Conservation (phyloP, 30 jellyfish, hydroid and myxozoan species). For the Kudoa iwatai region DNA sequence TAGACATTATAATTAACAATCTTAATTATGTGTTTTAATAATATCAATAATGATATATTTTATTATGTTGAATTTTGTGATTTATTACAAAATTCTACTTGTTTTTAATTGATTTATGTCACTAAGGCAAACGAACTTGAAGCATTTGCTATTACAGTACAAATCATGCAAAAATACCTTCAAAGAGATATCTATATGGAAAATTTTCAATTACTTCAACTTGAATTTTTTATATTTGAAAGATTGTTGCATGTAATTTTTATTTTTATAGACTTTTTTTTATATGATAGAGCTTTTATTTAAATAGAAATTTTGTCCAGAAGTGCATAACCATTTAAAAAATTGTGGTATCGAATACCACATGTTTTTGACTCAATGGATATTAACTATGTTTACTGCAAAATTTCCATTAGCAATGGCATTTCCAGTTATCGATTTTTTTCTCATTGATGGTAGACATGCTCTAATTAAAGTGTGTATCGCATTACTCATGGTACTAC, state of each 20-base stretch:
- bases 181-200: constrained; percentile 27
- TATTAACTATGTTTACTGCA: constrained; percentile 40
- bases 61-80: too few relatives aligned
- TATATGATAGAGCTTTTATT: too few relatives aligned
- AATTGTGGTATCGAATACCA: constrained; percentile 20
- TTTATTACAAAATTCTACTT: too few relatives aligned
- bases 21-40: too few relatives aligned
- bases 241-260: constrained; percentile 20
- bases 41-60: too few relatives aligned
- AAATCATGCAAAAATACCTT: constrained; percentile 21
- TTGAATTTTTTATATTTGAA: constrained; percentile 17
- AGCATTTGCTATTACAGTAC: constrained; percentile 27
- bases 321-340: constrained; percentile 15
- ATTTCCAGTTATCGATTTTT: constrained; percentile 17
- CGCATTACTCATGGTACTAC: too few relatives aligned
- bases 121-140: constrained; percentile 37
- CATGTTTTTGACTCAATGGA: constrained; percentile 85
- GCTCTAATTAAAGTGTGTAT: too few relatives aligned
- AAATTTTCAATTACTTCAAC: constrained; percentile 18
- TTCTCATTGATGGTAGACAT: constrained; percentile 33
- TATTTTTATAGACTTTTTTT: too few relatives aligned
- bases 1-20: too few relatives aligned
- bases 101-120: too few relatives aligned
- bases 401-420: constrained; percentile 50
- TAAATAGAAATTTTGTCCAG: constrained; percentile 25